These are phyloP conservation scores for Papilio polyxenes DNA, from an alignment of 1,140 invertebrate genomes.

Conservation along the genomic window DNA sequence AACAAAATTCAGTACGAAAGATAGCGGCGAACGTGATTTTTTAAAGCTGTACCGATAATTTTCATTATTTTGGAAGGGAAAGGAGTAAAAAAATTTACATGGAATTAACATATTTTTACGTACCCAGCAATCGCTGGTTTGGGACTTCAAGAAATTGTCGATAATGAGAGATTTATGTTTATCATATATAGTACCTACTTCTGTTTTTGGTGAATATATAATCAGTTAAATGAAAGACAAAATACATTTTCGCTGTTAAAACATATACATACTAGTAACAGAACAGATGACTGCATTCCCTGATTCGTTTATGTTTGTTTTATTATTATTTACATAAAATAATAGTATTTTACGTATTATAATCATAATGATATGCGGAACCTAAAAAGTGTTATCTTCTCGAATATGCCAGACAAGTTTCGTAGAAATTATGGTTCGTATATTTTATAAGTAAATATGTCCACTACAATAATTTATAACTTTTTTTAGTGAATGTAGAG, in stretches of 20 bases:
- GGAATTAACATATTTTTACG: conserved; percentile 30
- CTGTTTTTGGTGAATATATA: not conserved
- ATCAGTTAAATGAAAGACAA: not conserved
- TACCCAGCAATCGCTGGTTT: conserved; percentile 5
- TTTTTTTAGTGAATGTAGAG: not conserved
- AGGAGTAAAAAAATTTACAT: conserved; percentile 30
- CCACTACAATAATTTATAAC: conserved; percentile 1
- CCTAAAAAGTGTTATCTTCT: not conserved
- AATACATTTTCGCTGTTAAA: not conserved
- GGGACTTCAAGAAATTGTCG: not conserved
- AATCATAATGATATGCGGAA: conserved; percentile 26
- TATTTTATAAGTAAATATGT: conserved; percentile 10
- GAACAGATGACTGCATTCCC: not conserved
- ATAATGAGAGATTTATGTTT: conserved; percentile 19
- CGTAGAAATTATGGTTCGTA: not conserved
- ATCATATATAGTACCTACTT: not conserved
- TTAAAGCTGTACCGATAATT: conserved; percentile 37
- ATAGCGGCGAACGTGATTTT: conserved; percentile 31
- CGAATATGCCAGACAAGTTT: conserved; percentile 2
- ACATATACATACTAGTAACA: not conserved
- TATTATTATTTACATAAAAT: conserved; percentile 9
- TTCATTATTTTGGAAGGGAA: conserved; percentile 31
- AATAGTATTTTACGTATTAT: conserved; percentile 6
- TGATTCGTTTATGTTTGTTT: not conserved
- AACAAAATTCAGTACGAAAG: conserved; percentile 28